Percentiles rank a stretch among this genome's conserved stretches.
These are phyloP conservation scores for Shinisaurus crocodilurus DNA, from an alignment of 2,113 vertebrate species.

Conservation along the genomic window DNA sequence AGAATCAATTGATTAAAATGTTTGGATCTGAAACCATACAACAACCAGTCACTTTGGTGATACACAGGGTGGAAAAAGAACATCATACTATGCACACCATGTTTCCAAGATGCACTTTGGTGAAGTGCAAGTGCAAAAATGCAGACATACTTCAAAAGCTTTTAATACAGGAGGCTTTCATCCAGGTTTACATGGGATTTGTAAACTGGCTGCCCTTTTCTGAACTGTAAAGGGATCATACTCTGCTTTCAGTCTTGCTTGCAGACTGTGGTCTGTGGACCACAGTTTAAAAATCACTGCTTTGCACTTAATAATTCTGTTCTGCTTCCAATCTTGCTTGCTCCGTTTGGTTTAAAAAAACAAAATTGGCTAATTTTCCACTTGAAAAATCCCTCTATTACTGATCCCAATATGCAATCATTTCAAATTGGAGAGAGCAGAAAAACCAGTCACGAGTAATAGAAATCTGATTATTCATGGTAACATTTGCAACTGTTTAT, in stretches of 20 bases:
- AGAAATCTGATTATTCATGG: not conserved
- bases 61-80: not conserved
- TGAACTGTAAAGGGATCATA: not conserved
- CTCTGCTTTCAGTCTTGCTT: conserved; percentile 14
- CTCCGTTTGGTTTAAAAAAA: conserved; percentile 22
- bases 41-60: not conserved
- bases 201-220: not conserved
- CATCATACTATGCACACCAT: not conserved
- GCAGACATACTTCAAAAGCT: not conserved
- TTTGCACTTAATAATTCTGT: conserved; percentile 33
- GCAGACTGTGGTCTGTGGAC: not conserved
- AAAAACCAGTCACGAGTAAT: not conserved
- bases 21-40: not conserved
- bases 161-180: too few species aligned
- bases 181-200: not conserved
- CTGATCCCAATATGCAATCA: conserved; percentile 16
- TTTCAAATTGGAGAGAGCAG: conserved; percentile 1
- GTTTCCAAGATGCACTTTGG: not conserved
- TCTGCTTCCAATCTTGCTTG: conserved; percentile 26
- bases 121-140: not conserved
- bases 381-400: conserved; percentile 38
- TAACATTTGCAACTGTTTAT: not conserved
- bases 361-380: conserved; percentile 2
- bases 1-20: not conserved
- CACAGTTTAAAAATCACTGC: conserved; percentile 3